Base-by-base conservation (phyloP, 2,888 invertebrate species). In the Herminia tarsipennalis region DNA sequence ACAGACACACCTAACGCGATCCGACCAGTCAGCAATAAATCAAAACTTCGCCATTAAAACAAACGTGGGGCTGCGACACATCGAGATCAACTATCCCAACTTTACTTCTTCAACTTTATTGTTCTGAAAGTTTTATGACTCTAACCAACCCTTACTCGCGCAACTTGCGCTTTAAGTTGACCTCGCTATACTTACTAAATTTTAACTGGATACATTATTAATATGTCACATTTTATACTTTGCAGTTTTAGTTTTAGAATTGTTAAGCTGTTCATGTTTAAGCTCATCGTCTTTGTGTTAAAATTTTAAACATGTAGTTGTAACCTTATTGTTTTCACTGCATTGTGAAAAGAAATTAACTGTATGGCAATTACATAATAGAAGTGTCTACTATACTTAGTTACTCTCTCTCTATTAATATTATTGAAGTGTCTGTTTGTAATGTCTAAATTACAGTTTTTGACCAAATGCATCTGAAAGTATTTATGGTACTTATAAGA, bases 31-130 rank as follows among this genome's bases (percentile, higher is more conserved):
- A 66, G 69, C 66, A 75, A 82, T 88, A 86, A 86, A 86, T 87
- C 84, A 86, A 81, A 88, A 88, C 86, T 86, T 83, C 66, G 64
- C 83, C 75, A 83, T 86, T 83, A 83, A 79, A 78, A 74, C 81
- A 70, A 78, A 79, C 73, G 72, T 60, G 72, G 64, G 74, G 54
- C 77, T 66, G 70, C 76, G 82, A 83, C 83, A 85, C 81, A 78
- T 83, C 72, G 72, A 74, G 80, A 81, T 82, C 82, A 81, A 83
- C 80, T 82, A 81, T 75, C 69, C 69, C 56, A 78, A 81, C 76
- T 82, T 76, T 56, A 76, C 71, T 81, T 76, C 78, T 76, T 79
- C 62, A 76, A 84, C 71, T 85, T 84, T 81, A 81, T 77, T 83
- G 81, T 82, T 78, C 78, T 77, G 61, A 70, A 86, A 86, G 78